Base-by-base conservation (phyloP, 2,113 vertebrate genomes). In the Melozone crissalis region DNA sequence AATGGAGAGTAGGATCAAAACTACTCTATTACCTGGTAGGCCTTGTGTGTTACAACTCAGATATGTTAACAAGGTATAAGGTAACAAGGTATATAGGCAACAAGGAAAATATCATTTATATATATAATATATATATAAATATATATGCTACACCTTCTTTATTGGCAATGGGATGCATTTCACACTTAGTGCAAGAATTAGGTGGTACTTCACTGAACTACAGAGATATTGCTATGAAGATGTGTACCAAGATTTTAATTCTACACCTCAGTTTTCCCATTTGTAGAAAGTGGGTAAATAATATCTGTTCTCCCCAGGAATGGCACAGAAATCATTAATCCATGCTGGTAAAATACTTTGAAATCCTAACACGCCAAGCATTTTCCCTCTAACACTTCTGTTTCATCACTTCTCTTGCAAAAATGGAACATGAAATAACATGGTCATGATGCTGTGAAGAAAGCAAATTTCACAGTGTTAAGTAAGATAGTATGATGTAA, bases 401-500 rank as follows among this genome's bases (percentile, higher is more conserved):
- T 90, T 90, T 94, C 67, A 93, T 82, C 91, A 84, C 35, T 90
- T 54, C 49, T 88, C 85, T 92, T 92, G 72, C 76, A 93, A 90
- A 87, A 96, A 77, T 16, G 80, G 76, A 94, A 80, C 33, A 52
- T 74, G 90, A 90, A 94, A 63, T 84, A 94, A 89, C 63, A 84
- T 33, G 31, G 79, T 76, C 43, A 69, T n/a, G 55, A 74, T 78
- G 47, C 73, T 77, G 68, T 71, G 65, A 92, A 89, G 80, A 92
- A 92, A 95, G 94, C 17, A 92, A 84, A 76, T 89, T 92, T 90
- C 76, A 83, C 49, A 81, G 22, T 77, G 61, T 90, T 94, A 90
- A 87, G 80, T 71, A 89, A 96, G 57, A 63, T 7, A 81, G 81
- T 7, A n/a, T 89, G 88, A 90, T 78, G 86, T 81, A 90, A 95